Conservation (phyloP, 1,140 invertebrate genomes). For the Sipha flava region DNA sequence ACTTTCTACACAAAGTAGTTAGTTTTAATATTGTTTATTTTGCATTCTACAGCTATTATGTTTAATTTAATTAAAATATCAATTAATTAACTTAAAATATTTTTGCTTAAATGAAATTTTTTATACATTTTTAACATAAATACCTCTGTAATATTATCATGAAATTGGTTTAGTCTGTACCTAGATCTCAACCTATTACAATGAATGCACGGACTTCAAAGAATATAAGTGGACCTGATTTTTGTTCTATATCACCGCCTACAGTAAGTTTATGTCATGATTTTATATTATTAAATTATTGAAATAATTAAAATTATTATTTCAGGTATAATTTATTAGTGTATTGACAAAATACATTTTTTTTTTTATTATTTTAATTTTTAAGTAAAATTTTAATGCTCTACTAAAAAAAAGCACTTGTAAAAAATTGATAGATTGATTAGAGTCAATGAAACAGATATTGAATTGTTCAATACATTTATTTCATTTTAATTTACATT, state of each 20-base stretch:
- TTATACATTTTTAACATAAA: background rate
- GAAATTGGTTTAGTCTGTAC: conserved; percentile 45
- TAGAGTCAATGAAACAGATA: too few species aligned
- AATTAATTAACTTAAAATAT: background rate
- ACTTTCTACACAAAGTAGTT: background rate
- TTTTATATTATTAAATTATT: background rate
- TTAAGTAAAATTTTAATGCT: too few species aligned
- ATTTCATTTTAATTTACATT: too few species aligned
- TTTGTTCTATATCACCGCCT: conserved; percentile 82
- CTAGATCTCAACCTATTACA: conserved; percentile 72
- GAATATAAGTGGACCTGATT: conserved; percentile 53
- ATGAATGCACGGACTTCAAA: conserved; percentile 45
- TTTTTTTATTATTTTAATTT: too few species aligned
- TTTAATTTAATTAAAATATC: background rate
- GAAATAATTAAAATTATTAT: too few species aligned
- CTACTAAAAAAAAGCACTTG: too few species aligned
- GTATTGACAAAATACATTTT: too few species aligned
- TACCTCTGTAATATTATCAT: background rate
- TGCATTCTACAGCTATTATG: background rate
- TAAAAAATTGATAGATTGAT: too few species aligned
- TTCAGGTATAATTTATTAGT: too few species aligned
- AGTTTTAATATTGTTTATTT: background rate
- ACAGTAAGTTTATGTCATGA: conserved; percentile 52
- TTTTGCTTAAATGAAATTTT: background rate
- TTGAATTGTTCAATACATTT: too few species aligned